These are phyloP conservation scores for Gadus chalcogrammus DNA, from an alignment of 2,113 vertebrate species.

Conservation along the genomic window DNA sequence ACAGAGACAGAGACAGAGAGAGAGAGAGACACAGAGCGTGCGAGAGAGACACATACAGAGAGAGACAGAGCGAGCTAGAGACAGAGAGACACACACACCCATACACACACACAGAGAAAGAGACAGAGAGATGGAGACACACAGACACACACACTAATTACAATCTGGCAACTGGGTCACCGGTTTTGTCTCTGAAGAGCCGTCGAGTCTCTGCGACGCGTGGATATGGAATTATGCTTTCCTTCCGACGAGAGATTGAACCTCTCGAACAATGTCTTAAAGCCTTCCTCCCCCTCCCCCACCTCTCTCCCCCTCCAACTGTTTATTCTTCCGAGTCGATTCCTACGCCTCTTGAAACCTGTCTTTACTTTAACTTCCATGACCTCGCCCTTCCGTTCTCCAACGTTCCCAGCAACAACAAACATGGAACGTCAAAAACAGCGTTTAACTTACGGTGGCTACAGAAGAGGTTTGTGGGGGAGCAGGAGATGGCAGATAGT, in stretches of 20 bases:
- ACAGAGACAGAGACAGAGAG: conserved; percentile 36
- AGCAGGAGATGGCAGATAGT: too few relatives aligned
- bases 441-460: too few relatives aligned
- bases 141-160: conserved; percentile 52
- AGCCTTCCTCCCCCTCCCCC: conserved; percentile 35
- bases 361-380: neutral
- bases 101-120: too few relatives aligned
- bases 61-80: too few relatives aligned
- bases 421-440: too few relatives aligned
- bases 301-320: conserved; percentile 3
- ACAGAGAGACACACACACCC: too few relatives aligned
- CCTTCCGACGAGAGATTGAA: conserved; percentile 60
- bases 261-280: conserved; percentile 48
- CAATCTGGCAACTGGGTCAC: conserved; percentile 71
- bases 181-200: conserved; percentile 70
- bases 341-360: neutral
- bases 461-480: too few relatives aligned
- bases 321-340: neutral
- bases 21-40: conserved; percentile 42
- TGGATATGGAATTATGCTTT: conserved; percentile 64
- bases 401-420: too few relatives aligned
- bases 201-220: conserved; percentile 63
- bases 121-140: too few relatives aligned
- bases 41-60: too few relatives aligned
- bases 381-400: neutral